A percentile compares a stretch with the other conserved stretches of the same genome.
Conservation (phyloP, 30 jellyfish, hydroid and myxozoan genomes). For the Cassiopea andromeda region DNA sequence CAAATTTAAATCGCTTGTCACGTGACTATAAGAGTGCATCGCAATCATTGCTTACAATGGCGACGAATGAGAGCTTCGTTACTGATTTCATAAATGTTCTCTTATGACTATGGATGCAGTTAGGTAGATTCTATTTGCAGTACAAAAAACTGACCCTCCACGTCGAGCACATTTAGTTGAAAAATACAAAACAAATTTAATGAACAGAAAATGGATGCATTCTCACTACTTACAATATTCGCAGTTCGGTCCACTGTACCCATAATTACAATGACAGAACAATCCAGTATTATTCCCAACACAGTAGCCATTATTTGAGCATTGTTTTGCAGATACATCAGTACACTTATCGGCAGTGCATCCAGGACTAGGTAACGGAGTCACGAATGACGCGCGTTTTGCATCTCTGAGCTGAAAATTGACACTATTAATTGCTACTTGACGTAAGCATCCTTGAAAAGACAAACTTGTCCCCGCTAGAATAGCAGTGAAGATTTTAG, state of each 20-base stretch:
- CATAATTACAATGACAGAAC: slow-evolving; percentile 41
- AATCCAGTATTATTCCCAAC: slow-evolving; percentile 61
- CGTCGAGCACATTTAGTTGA: too few relatives aligned
- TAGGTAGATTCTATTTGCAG: too few relatives aligned
- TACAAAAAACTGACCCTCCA: too few relatives aligned
- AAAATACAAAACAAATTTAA: too few relatives aligned
- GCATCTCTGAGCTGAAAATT: slow-evolving; percentile 16
- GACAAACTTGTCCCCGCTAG: slow-evolving; percentile 57
- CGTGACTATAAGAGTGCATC: too few relatives aligned
- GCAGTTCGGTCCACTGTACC: slow-evolving; percentile 48
- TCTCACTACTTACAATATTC: slow-evolving; percentile 46
- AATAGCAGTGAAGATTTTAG: slow-evolving; percentile 47
- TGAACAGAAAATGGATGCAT: too few relatives aligned
- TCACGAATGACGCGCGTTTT: slow-evolving; percentile 25
- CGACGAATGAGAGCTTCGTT: too few relatives aligned
- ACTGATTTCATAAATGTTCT: too few relatives aligned
- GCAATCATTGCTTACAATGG: too few relatives aligned
- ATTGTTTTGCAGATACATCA: background rate
- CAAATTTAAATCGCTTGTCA: too few relatives aligned
- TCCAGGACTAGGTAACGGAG: slow-evolving; percentile 54
- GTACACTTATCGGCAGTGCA: slow-evolving; percentile 48
- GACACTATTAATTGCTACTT: background rate
- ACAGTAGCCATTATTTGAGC: slow-evolving; percentile 62
- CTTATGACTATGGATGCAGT: too few relatives aligned
- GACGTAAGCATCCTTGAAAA: slow-evolving; percentile 45